phyloP scores from a whole-genome alignment of 2,888 invertebrate genomes.

The Sesamia inferens region DNA sequence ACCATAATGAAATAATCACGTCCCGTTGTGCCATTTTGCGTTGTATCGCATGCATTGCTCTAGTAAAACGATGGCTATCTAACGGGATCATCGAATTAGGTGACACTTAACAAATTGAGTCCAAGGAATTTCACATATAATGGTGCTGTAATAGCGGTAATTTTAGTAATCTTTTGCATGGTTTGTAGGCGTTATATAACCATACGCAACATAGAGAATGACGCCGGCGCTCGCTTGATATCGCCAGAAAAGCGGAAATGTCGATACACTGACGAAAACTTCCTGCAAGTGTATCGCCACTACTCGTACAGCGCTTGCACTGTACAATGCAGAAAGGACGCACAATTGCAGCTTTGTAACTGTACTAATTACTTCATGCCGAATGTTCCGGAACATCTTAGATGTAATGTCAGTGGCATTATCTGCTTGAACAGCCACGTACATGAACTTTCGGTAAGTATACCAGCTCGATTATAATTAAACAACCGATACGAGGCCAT shows the following conservation, averaged over 20 bases:
- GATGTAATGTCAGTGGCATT: slow-evolving; percentile 92
- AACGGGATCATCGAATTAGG: slow-evolving; percentile 54
- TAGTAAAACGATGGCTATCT: slow-evolving; percentile 41
- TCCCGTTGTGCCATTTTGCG: slow-evolving; percentile 31
- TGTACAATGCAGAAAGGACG: slow-evolving; percentile 93
- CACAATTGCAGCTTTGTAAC: slow-evolving; percentile 91
- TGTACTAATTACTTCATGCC: slow-evolving; percentile 94
- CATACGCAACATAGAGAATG: slow-evolving; percentile 92
- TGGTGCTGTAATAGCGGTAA: slow-evolving; percentile 26
- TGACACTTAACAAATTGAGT: slow-evolving; percentile 57
- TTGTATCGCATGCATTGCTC: slow-evolving; percentile 24
- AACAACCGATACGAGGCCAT: not conserved
- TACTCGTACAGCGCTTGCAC: slow-evolving; percentile 93
- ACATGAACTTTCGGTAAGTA: slow-evolving; percentile 90
- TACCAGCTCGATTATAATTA: not conserved
- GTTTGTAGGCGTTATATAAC: slow-evolving; percentile 87
- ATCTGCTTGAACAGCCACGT: slow-evolving; percentile 92
- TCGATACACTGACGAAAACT: slow-evolving; percentile 92
- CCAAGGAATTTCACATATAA: slow-evolving; percentile 46
- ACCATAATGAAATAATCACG: slow-evolving; percentile 8
- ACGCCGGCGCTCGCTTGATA: slow-evolving; percentile 91
- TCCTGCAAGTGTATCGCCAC: slow-evolving; percentile 88
- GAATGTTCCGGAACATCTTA: slow-evolving; percentile 88
- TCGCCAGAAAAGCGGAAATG: slow-evolving; percentile 93
- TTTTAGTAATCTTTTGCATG: slow-evolving; percentile 39